Conservation (phyloP, 2,797 vertebrate species). For the Xiphorhynchus erythropygius region DNA sequence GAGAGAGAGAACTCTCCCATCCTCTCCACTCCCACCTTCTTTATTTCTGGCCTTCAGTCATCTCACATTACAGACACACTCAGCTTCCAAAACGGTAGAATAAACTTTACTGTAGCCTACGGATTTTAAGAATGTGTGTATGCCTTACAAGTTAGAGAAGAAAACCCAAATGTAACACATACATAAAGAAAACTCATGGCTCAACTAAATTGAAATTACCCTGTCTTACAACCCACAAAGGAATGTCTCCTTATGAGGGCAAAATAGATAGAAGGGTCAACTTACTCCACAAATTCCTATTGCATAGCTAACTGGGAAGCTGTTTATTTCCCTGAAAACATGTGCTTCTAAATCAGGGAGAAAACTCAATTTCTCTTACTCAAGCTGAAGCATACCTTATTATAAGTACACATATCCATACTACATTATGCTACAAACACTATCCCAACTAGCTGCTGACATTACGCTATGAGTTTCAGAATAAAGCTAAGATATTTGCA, state of each 20-base stretch:
- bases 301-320: not conserved
- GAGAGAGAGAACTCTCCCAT: not conserved
- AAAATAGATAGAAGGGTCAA: not conserved
- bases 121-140: not conserved
- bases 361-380: not conserved
- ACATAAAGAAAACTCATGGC: not conserved
- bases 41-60: not conserved
- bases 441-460: not conserved
- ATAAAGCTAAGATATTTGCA: not conserved
- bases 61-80: not conserved
- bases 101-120: not conserved
- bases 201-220: not conserved
- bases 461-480: not conserved
- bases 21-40: not conserved
- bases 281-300: not conserved
- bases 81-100: not conserved
- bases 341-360: not conserved
- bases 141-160: not conserved
- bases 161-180: not conserved
- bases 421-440: not conserved
- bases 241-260: not conserved
- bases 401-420: not conserved
- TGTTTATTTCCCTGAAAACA: not conserved
- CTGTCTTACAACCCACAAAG: not conserved
- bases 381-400: not conserved